Conservation (phyloP, 2,113 vertebrate genomes). For the Mesitornis unicolor region DNA sequence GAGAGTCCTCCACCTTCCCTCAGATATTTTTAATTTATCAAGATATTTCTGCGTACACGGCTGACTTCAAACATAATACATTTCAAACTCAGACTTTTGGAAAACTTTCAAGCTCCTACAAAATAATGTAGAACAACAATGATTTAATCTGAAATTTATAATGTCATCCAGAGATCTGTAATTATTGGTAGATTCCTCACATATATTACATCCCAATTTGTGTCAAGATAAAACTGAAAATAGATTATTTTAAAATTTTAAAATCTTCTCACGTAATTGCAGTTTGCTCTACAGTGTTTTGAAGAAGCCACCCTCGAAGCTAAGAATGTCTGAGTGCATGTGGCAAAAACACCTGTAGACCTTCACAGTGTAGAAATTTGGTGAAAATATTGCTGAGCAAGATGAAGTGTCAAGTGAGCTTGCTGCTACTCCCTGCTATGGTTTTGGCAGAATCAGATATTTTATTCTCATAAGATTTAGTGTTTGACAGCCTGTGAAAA, state of each 20-base stretch:
- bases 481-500: slow-evolving; percentile 51
- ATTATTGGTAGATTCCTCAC: not conserved
- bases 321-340: not conserved
- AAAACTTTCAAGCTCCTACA: not conserved
- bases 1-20: not conserved
- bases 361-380: not conserved
- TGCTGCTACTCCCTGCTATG: not conserved
- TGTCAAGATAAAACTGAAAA: not conserved
- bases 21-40: not conserved
- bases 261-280: not conserved
- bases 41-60: not conserved
- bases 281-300: not conserved
- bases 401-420: not conserved
- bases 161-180: not conserved
- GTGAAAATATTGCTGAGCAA: not conserved
- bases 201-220: not conserved
- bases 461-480: not conserved
- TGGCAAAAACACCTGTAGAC: not conserved
- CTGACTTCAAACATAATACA: not conserved
- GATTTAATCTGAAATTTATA: not conserved
- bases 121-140: not conserved
- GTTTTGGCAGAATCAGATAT: not conserved
- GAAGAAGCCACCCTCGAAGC: not conserved
- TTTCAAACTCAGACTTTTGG: not conserved
- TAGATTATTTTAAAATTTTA: not conserved